Conservation (phyloP, 2,797 vertebrate species). For the Synanceia verrucosa region DNA sequence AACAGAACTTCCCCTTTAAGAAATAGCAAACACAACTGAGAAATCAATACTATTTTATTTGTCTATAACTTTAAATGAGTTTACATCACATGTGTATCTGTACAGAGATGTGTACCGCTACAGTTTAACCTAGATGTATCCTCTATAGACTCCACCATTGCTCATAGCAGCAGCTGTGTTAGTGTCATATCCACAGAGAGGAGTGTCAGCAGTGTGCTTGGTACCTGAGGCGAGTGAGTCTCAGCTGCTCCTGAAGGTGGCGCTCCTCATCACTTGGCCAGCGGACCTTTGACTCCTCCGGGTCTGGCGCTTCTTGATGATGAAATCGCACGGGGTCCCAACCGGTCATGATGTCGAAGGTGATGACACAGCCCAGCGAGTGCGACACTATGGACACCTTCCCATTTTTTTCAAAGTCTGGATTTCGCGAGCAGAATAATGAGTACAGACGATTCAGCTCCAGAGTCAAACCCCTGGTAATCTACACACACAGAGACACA, state of each 20-base stretch:
- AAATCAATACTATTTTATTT: too few relatives aligned
- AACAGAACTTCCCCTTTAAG: too few relatives aligned
- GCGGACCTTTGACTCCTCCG: slow-evolving; percentile 81
- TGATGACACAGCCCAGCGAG: slow-evolving; percentile 96
- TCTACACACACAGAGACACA: slow-evolving; percentile 75
- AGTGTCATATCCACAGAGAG: too few relatives aligned
- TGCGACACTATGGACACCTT: slow-evolving; percentile 98
- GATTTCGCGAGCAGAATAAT: slow-evolving; percentile 94
- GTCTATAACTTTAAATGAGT: too few relatives aligned
- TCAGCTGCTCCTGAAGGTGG: slow-evolving; percentile 89
- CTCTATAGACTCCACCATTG: too few relatives aligned
- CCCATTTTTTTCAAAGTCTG: slow-evolving; percentile 92
- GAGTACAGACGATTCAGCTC: slow-evolving; percentile 95
- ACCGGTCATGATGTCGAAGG: slow-evolving; percentile 97
- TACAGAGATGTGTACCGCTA: too few relatives aligned
- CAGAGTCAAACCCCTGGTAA: slow-evolving; percentile 93
- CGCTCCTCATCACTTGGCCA: slow-evolving; percentile 88
- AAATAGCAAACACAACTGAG: too few relatives aligned
- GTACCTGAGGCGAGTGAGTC: slow-evolving; percentile 89
- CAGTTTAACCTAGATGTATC: too few relatives aligned
- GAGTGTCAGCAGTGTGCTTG: too few relatives aligned
- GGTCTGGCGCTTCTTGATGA: slow-evolving; percentile 86
- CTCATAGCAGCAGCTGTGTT: too few relatives aligned
- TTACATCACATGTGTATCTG: too few relatives aligned
- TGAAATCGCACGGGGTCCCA: slow-evolving; percentile 93